Percentiles rank a stretch among this genome's conserved stretches.
Conservation (phyloP, 2,113 vertebrate species). For the Bufo bufo region DNA sequence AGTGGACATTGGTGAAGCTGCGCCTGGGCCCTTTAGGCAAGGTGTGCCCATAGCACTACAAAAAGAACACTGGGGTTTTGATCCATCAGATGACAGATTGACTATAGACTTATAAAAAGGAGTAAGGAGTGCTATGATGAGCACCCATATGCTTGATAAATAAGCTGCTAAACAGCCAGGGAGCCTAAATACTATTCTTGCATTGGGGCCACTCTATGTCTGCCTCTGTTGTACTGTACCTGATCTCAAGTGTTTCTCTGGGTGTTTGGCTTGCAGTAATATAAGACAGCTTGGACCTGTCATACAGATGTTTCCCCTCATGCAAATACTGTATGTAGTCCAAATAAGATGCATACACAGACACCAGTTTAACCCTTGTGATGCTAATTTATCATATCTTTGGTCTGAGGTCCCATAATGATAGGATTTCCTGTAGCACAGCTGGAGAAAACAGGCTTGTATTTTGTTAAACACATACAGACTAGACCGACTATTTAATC, state of each 20-base stretch:
- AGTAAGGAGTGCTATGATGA: too few species aligned
- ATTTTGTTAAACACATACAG: slow-evolving; percentile 55
- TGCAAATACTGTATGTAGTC: background rate
- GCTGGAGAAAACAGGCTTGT: slow-evolving; percentile 42
- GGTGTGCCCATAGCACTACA: too few species aligned
- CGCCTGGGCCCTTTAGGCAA: too few species aligned
- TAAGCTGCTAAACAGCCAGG: too few species aligned
- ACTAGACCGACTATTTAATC: slow-evolving; percentile 54
- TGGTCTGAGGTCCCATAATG: slow-evolving; percentile 35
- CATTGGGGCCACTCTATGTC: too few species aligned
- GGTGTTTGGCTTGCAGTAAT: background rate
- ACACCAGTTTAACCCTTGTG: slow-evolving; percentile 34
- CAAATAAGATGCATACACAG: background rate
- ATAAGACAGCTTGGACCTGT: background rate
- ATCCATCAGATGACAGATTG: too few species aligned
- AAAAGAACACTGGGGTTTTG: too few species aligned
- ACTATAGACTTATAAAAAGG: too few species aligned
- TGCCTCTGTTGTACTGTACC: too few species aligned
- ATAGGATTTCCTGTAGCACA: slow-evolving; percentile 54
- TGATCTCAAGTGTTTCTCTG: background rate
- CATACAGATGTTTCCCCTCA: slow-evolving; percentile 23
- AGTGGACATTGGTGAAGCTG: too few species aligned
- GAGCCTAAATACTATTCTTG: too few species aligned
- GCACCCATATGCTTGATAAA: too few species aligned
- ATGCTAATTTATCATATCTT: slow-evolving; percentile 16